Conservation (phyloP, 35 echinoderm and acorn worm species). For the Amphiura filiformis region DNA sequence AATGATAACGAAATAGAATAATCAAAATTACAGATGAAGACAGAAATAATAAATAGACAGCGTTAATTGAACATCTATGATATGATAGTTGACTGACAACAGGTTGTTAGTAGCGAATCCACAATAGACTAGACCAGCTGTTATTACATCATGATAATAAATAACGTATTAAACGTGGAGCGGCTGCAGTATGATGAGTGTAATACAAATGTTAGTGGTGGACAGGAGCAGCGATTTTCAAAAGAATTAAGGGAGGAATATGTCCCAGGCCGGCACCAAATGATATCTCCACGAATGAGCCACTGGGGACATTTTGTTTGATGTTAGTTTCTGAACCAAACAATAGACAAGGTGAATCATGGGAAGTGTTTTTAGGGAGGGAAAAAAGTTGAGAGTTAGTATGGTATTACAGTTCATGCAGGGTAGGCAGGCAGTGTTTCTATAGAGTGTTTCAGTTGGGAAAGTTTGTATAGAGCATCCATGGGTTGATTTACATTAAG, state of each 20-base stretch:
- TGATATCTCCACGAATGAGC: not conserved
- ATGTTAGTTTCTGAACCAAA: not conserved
- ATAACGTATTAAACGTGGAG: not conserved
- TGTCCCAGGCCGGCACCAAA: not conserved
- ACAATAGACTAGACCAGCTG: not conserved
- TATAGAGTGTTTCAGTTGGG: not conserved
- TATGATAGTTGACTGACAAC: not conserved
- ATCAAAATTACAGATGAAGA: too few species aligned
- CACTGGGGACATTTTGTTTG: not conserved
- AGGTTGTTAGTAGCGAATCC: conserved; percentile 3
- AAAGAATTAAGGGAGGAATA: not conserved
- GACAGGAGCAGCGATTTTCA: not conserved
- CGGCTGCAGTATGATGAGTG: conserved; percentile 9
- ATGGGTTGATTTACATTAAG: too few species aligned
- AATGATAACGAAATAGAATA: too few species aligned
- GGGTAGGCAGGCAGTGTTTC: not conserved
- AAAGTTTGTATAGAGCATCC: not conserved
- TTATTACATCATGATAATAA: not conserved
- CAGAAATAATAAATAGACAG: too few species aligned
- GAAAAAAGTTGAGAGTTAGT: not conserved
- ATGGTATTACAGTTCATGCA: not conserved
- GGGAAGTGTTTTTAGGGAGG: not conserved
- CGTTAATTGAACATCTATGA: conserved; percentile 1
- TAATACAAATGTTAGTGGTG: conserved; percentile 2
- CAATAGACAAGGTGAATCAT: not conserved